A percentile compares a stretch with the other conserved stretches of the same genome.
phyloP scores from a whole-genome alignment of 2,797 vertebrate species.

The Myiotriccus ornatus region DNA sequence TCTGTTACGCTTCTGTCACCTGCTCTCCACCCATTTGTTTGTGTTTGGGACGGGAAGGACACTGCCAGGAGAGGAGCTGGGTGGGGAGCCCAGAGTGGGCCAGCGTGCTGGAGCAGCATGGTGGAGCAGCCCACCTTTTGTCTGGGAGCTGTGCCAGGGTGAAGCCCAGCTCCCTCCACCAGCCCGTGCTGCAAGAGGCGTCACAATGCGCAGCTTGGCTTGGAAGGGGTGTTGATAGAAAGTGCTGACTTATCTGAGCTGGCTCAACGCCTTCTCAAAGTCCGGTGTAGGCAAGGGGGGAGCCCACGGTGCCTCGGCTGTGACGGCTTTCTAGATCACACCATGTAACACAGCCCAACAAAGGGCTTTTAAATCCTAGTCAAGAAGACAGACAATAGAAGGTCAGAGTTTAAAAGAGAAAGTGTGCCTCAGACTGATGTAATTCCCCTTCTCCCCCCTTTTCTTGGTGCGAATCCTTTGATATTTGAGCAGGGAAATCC shows the following conservation, averaged over 20 bases:
- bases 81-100: neutral
- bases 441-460: slow-evolving; percentile 51
- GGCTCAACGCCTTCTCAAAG: neutral
- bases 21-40: slow-evolving; percentile 32
- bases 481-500: slow-evolving; percentile 74
- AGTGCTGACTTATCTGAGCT: slow-evolving; percentile 18
- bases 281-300: neutral
- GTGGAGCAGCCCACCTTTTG: neutral
- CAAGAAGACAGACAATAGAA: slow-evolving; percentile 62
- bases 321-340: slow-evolving; percentile 17
- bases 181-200: neutral
- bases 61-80: neutral
- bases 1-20: neutral
- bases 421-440: slow-evolving; percentile 52
- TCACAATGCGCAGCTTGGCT: rapidly evolving
- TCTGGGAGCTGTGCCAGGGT: rapidly evolving
- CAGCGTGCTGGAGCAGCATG: rapidly evolving
- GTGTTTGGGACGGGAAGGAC: neutral
- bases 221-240: neutral
- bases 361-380: slow-evolving; percentile 60
- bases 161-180: neutral
- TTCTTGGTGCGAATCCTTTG: slow-evolving; percentile 64
- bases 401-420: slow-evolving; percentile 60
- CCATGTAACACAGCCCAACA: slow-evolving; percentile 42
- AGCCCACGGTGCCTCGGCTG: neutral